phyloP scores from a whole-genome alignment of 2,888 invertebrate species.

The Desoria tigrina region DNA sequence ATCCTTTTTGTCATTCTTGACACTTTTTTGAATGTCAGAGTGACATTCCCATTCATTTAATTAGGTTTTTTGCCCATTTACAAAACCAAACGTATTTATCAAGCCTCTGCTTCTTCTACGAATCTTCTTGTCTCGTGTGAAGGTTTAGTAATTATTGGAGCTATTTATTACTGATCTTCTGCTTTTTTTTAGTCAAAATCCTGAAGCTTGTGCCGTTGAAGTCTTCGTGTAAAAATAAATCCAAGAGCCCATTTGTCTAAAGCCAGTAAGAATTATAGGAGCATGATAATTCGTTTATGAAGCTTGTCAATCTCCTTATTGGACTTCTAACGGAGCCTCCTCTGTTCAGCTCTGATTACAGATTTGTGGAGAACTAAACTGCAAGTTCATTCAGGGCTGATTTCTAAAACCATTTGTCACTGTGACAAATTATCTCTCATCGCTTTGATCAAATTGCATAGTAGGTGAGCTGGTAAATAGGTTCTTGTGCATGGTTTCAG shows the following conservation, averaged over 20 bases:
- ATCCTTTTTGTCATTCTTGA: neutral
- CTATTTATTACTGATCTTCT: no score
- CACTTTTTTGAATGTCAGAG: conserved; percentile 1
- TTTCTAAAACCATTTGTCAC: conserved; percentile 17
- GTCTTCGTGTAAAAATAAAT: no score
- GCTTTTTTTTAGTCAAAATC: no score
- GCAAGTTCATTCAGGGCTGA: conserved; percentile 10
- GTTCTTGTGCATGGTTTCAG: neutral
- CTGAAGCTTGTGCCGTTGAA: no score
- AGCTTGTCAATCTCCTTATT: conserved; percentile 10
- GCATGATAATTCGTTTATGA: conserved; percentile 5
- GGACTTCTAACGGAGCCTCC: conserved; percentile 8
- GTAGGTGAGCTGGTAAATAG: neutral
- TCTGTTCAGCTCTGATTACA: conserved; percentile 41
- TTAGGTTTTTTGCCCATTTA: conserved; percentile 7
- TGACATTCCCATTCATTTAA: conserved; percentile 4
- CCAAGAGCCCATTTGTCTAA: no score
- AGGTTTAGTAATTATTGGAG: no score
- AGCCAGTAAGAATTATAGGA: neutral
- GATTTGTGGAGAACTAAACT: conserved; percentile 5
- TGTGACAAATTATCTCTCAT: conserved; percentile 15
- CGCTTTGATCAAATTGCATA: conserved; percentile 8
- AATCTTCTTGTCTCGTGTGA: no score
- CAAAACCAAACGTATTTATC: neutral
- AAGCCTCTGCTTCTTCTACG: no score